These are phyloP conservation scores for Halocynthia aurantium DNA, from an alignment of 23 tunicate genomes.

Conservation along the genomic window DNA sequence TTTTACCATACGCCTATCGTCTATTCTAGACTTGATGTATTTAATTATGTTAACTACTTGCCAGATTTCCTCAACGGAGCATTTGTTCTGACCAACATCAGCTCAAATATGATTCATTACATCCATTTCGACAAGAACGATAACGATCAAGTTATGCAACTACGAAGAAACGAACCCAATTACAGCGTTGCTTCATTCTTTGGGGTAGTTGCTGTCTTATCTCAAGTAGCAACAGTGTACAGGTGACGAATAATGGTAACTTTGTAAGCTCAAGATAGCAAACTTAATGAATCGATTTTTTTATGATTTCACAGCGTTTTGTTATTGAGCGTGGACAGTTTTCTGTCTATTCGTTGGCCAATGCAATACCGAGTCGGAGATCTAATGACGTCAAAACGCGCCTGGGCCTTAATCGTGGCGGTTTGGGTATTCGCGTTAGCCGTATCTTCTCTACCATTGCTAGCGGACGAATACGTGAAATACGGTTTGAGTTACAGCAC, in stretches of 20 bases:
- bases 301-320: conserved; percentile 45
- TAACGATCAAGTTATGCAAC: conserved; percentile 1
- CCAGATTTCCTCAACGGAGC: conserved; percentile 20
- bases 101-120: conserved; percentile 8
- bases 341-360: conserved; percentile 76
- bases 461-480: conserved; percentile 28
- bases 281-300: neutral
- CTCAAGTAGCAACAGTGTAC: conserved; percentile 47
- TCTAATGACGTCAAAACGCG: conserved; percentile 52
- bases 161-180: conserved; percentile 11
- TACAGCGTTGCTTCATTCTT: conserved; percentile 29
- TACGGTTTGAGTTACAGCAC: conserved; percentile 45
- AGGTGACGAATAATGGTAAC: conserved; percentile 26
- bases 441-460: conserved; percentile 39
- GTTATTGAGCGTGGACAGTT: conserved; percentile 67
- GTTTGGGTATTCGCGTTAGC: conserved; percentile 56
- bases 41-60: neutral
- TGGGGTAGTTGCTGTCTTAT: conserved; percentile 44
- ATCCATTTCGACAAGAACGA: conserved; percentile 6
- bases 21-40: too few species aligned
- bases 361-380: conserved; percentile 84
- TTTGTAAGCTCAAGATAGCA: neutral
- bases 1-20: neutral
- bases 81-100: conserved; percentile 11
- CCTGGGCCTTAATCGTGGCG: conserved; percentile 15